Conservation (phyloP, 2,888 invertebrate genomes). For the Drosophila subsilvestris region DNA sequence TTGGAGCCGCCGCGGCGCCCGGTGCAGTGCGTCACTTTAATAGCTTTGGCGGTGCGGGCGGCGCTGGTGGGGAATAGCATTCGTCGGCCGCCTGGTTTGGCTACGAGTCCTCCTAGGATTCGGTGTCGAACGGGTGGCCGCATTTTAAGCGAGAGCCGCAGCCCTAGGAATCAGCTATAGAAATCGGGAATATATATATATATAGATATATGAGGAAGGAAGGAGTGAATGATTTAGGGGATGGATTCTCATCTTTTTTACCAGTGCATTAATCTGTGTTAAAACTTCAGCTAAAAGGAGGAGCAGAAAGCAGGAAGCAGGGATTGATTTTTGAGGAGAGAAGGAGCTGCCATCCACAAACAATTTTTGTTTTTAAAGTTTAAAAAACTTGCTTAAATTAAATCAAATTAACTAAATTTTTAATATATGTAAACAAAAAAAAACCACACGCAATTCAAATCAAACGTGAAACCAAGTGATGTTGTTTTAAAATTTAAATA, state of each 20-base stretch:
- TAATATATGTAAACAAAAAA: slow-evolving; percentile 52
- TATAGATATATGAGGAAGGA: not conserved
- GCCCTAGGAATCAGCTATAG: slow-evolving; percentile 34
- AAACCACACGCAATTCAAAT: slow-evolving; percentile 79
- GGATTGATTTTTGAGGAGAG: slow-evolving; percentile 3
- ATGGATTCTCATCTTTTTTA: slow-evolving; percentile 52
- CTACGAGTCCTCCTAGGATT: slow-evolving; percentile 81
- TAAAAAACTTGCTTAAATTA: slow-evolving; percentile 49
- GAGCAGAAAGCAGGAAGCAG: slow-evolving; percentile 26
- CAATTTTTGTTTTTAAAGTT: slow-evolving; percentile 46
- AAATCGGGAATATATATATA: not conserved
- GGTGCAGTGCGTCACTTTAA: slow-evolving; percentile 84
- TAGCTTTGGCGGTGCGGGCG: slow-evolving; percentile 83
- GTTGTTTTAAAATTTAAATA: slow-evolving; percentile 70
- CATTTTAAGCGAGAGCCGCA: slow-evolving; percentile 54
- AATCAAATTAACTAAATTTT: slow-evolving; percentile 47
- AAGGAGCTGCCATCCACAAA: slow-evolving; percentile 41
- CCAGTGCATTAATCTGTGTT: slow-evolving; percentile 83
- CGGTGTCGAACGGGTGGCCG: slow-evolving; percentile 68
- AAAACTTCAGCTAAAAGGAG: slow-evolving; percentile 60
- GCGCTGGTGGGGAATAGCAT: slow-evolving; percentile 83
- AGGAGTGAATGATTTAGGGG: slow-evolving; percentile 14
- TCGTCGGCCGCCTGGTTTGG: slow-evolving; percentile 83
- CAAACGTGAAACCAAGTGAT: slow-evolving; percentile 83
- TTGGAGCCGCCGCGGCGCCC: slow-evolving; percentile 83